Percentiles rank a stretch among this genome's conserved stretches.
Conservation (phyloP, 2,888 invertebrate genomes). For the Microctonus aethiopoides region DNA sequence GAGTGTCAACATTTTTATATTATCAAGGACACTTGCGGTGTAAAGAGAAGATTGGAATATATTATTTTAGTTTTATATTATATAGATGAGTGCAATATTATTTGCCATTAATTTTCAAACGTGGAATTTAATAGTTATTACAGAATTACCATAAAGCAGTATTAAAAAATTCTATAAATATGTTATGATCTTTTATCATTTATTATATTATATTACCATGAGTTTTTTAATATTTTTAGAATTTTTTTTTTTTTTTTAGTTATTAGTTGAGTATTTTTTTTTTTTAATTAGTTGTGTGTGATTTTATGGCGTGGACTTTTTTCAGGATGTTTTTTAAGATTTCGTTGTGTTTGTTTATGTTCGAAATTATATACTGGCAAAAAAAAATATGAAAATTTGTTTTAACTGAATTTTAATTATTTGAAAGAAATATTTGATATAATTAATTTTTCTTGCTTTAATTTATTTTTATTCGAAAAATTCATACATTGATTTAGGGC, state of each 20-base stretch:
- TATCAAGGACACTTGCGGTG: not conserved
- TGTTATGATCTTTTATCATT: not conserved
- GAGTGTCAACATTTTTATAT: not conserved
- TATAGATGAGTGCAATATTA: not conserved
- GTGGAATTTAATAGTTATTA: not conserved
- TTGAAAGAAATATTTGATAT: too few species aligned
- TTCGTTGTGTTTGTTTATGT: too few species aligned
- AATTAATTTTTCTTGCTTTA: too few species aligned
- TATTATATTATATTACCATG: not conserved
- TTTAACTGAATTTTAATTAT: too few species aligned
- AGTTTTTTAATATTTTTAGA: not conserved
- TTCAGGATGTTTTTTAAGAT: too few species aligned
- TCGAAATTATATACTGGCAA: too few species aligned
- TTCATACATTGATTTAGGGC: too few species aligned
- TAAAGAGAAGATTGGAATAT: conserved; percentile 18
- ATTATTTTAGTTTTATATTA: conserved; percentile 19
- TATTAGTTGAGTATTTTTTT: too few species aligned
- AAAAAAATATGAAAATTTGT: too few species aligned
- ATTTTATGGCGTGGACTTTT: too few species aligned
- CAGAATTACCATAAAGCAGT: conserved; percentile 1
- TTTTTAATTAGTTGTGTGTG: too few species aligned
- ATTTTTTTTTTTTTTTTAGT: conserved; percentile 2
- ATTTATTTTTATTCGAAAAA: too few species aligned
- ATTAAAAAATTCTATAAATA: not conserved
- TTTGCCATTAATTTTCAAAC: not conserved